Base-by-base conservation (phyloP, 2,797 vertebrate genomes). In the Lutjanus campechanus region DNA sequence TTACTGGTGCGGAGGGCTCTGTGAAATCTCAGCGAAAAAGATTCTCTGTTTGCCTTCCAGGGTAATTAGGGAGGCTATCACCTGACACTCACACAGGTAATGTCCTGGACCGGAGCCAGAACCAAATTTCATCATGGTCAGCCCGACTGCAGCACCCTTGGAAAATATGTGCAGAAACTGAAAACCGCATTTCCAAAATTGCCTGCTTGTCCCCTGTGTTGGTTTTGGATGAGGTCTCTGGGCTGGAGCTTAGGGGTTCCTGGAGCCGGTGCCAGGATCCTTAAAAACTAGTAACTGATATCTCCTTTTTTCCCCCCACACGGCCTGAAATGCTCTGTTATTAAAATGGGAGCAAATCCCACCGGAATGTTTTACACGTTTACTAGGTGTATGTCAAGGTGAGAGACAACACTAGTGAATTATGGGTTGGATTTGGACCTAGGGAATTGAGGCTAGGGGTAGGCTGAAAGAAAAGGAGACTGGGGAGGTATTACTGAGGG, bases 231-330 rank as follows among this genome's bases (percentile, higher is more conserved):
- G 69, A 81, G 84, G 72, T 88, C 71, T 88, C 51, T 70, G 85
- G 79, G 85, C 76, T 80, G 81, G 82, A 94, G 92, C 73, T 74
- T 81, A 86, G 90, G 92, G 89, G 87, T 84, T 94, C 83, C 91
- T 86, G 88, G 77, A 89, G 65, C 79, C 84, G 58, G 81, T 89
- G 93, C 93, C 92, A 96, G 93, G 91, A 94, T 94, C 92, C 91
- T 94, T 95, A 94, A 95, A 95, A 92, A 89, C 76, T 77, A 85
- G 95, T 92, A 96, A 96, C 93, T 86, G 95, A 96, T 96, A 96
- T 91, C 84, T 82, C 84, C 85, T 81, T 81, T 29, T 40, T 60
- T 41, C 3, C 5, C 40, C 40, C 56, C 70, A 74, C 82, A 63
- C 65, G 64, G 85, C 76, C 91, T 93, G 85, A 94, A 94, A 93